These are phyloP conservation scores for Brachycybe producta DNA, from an alignment of 2,888 invertebrate genomes.

Conservation along the genomic window DNA sequence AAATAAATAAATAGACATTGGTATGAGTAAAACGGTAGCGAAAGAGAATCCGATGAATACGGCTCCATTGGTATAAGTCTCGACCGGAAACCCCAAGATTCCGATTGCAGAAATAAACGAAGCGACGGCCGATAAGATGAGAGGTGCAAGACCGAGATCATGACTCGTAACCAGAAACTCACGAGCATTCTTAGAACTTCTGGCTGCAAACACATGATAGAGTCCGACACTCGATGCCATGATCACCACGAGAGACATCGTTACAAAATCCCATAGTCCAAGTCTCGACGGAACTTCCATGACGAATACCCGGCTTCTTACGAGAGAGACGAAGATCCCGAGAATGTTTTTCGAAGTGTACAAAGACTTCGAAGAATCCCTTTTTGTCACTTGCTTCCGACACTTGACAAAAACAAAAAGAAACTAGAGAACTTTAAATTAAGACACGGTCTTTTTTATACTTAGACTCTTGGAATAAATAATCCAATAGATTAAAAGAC, in stretches of 20 bases:
- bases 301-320: no score
- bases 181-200: background rate
- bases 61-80: background rate
- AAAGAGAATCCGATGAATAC: background rate
- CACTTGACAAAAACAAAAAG: no score
- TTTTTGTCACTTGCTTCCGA: no score
- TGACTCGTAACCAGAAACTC: slow-evolving; percentile 8
- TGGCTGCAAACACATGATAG: slow-evolving; percentile 2
- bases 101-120: slow-evolving; percentile 7
- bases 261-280: slow-evolving; percentile 4
- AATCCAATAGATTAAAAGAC: no score
- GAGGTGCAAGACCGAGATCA: slow-evolving; percentile 1
- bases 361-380: no score
- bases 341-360: no score
- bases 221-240: slow-evolving; percentile 4
- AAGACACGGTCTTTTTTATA: no score
- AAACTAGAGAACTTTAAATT: no score
- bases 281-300: no score
- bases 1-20: background rate
- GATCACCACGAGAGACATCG: background rate
- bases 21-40: background rate
- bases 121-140: slow-evolving; percentile 8
- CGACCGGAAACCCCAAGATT: slow-evolving; percentile 6
- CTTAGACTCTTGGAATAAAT: no score
- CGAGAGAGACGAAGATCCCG: no score